Evolutionary conservation across 1,140 invertebrate species (phyloP), one percentile per base, ranked within the genome.

Genomic region (Homalodisca vitripennis): DNA sequence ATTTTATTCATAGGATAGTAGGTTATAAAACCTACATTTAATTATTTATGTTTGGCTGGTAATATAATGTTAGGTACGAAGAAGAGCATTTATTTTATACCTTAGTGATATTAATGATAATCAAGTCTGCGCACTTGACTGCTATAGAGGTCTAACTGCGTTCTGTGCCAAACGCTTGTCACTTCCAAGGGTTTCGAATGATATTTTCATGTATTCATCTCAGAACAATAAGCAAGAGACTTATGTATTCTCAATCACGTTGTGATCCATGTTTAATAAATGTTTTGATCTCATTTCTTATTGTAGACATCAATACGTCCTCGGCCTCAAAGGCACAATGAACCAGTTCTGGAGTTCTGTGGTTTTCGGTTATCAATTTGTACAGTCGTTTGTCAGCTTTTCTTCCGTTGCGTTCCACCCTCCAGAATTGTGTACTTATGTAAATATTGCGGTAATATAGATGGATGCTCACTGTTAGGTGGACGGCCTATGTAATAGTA

Each of bases 211-310:
- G 57, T 69, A 46, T 47, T 68, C 46, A 27, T 48, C 53, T 46
- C 3, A 69, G 57, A 69, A 46, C 20, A 46, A 68, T 60, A 62
- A 69, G 41, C 20, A 53, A 69, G 47, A 34, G 30, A 57, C 30
- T 32, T 65, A 66, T 47, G 48, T 68, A 63, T 63, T 71, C 64
- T 71, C 65, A 70, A 32, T 70, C 69, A 71, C 24, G 63, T 26
- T 66, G 70, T 71, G 70, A 71, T 68, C 27, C 48, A 71, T 71
- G 70, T 71, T 71, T 34, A 60, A 13, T 66, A 71, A 71, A 62
- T 66, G 67, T 71, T 67, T 71, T 71, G 70, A 71, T 71, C 70
- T 71, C 70, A 71, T 71, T 71, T 71, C 27, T 68, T 68, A 71
- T 65, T 47, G 55, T 71, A 71, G 29, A 71, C 66, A 68, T 63